Evolutionary conservation across 1,140 invertebrate genomes (phyloP), one percentile per base, ranked within the genome.

Genomic region (Lethrus apterus): DNA sequence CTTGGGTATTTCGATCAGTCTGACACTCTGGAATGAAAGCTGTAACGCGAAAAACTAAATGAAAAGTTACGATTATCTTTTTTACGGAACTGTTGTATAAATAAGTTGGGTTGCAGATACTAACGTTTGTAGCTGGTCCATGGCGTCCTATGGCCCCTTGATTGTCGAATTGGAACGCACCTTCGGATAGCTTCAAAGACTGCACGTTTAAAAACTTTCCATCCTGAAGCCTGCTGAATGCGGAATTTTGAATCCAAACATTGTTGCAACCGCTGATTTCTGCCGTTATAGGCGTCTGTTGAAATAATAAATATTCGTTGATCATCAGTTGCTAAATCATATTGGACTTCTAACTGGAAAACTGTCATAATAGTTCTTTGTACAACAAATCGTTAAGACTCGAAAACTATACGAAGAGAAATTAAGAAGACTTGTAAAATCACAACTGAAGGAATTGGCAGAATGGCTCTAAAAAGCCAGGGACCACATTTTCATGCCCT

Each of bases 1-100:
- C 8, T 63, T 62, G 15, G 79, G 76, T 26, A 86, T 58, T 53
- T 75, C 72, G 11, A 71, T 60, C 10, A 81, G 70, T 40, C 64
- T 68, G 2, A 83, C 72, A 50, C 76, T 77, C 53, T 75, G 74
- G 66, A 85, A 72, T 48, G 71, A 66, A 56, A 86, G 79, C 82
- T 84, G 70, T 24, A 74, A 73, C 40, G n/a, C n/a, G n/a, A n/a
- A n/a, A n/a, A n/a, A 57, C 53, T 63, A 52, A 53, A 51, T 54
- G 45, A 51, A 35, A 18, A 34, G 36, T 21, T 32, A 14, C 8
- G 17, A n/a, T n/a, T n/a, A n/a, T n/a, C n/a, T n/a, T n/a, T n/a
- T n/a, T n/a, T n/a, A n/a, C n/a, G n/a, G n/a, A n/a, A n/a, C n/a
- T n/a, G n/a, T n/a, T n/a, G n/a, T n/a, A n/a, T n/a, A n/a, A n/a